phyloP scores from a whole-genome alignment of 2,113 vertebrate genomes.

The Barbus barbus region DNA sequence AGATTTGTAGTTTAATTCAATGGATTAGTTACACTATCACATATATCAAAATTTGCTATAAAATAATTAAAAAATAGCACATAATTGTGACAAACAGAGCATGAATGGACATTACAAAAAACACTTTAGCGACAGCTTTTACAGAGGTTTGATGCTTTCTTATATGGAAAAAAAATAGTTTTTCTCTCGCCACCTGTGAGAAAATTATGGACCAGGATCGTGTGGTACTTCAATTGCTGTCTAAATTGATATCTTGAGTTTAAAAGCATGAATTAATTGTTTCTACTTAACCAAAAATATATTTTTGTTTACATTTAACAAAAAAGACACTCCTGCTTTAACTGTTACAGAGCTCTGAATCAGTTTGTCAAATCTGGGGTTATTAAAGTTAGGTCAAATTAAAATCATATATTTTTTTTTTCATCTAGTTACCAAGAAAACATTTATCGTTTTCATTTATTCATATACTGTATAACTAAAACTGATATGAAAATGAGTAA shows the following conservation, averaged over 20 bases:
- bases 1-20: not conserved
- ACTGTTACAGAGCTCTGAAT: not conserved
- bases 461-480: not conserved
- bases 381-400: too few relatives aligned
- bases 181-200: not conserved
- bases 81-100: not conserved
- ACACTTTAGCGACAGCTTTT: not conserved
- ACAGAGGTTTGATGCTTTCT: not conserved
- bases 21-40: not conserved
- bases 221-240: not conserved
- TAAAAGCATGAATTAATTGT: not conserved
- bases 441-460: not conserved
- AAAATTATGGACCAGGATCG: not conserved
- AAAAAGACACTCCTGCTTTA: not conserved
- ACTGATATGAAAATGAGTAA: not conserved
- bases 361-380: not conserved
- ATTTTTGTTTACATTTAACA: too few relatives aligned
- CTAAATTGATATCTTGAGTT: not conserved
- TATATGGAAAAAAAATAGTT: not conserved
- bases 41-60: not conserved
- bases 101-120: not conserved
- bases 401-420: too few relatives aligned
- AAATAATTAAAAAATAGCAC: not conserved
- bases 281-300: not conserved
- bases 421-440: not conserved